These are phyloP conservation scores for Myotis myotis DNA, from an alignment of 2,797 vertebrate species.

Conservation along the genomic window DNA sequence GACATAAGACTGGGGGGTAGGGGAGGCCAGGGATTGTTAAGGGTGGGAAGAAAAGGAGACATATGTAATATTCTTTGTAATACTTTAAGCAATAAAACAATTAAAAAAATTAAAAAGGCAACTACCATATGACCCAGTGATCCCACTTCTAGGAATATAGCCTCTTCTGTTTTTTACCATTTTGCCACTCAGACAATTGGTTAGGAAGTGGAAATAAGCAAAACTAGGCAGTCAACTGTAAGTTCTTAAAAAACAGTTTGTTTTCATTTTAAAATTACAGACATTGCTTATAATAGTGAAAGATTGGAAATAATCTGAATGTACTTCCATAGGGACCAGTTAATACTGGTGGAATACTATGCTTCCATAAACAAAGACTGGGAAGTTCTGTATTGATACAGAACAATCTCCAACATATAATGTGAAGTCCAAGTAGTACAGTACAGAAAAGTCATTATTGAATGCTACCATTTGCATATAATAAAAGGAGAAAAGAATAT, in stretches of 20 bases:
- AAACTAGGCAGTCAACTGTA: neutral
- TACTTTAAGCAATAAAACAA: no score
- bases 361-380: neutral
- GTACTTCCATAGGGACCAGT: neutral
- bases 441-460: neutral
- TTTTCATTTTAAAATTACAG: conserved; percentile 11
- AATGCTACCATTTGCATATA: neutral
- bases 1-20: no score
- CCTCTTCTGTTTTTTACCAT: neutral
- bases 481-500: neutral
- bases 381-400: neutral
- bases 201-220: neutral
- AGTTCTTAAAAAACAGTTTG: neutral
- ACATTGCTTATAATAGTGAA: neutral
- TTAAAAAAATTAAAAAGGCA: no score
- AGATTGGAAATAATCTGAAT: conserved; percentile 16
- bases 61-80: no score
- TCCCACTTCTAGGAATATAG: no score
- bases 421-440: neutral
- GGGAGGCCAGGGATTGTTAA: no score
- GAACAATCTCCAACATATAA: neutral
- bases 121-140: no score
- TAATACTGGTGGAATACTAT: neutral
- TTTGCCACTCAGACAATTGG: conserved; percentile 7
- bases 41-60: no score